phyloP scores from a whole-genome alignment of 2,113 vertebrate species.

The Myiozetetes cayanensis region DNA sequence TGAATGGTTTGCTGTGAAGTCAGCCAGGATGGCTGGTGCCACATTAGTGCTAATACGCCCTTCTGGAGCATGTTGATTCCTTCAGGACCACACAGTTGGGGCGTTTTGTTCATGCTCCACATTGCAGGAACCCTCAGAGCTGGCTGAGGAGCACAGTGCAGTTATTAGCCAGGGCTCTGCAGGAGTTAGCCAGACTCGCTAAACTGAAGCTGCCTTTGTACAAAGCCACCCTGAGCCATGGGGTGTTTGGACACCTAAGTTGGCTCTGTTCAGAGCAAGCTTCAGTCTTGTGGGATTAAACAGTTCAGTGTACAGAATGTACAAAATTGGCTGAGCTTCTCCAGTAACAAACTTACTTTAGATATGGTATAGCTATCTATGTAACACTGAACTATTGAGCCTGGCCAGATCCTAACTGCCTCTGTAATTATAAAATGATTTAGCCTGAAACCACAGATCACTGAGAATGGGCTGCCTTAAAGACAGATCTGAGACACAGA shows the following conservation, averaged over 20 bases:
- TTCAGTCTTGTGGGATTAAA: background rate
- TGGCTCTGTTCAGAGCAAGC: background rate
- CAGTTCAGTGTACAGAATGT: background rate
- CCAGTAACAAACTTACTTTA: background rate
- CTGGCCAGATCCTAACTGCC: background rate
- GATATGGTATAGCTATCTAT: background rate
- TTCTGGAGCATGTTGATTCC: background rate
- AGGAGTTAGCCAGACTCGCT: background rate
- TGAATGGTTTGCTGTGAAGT: conserved; percentile 27
- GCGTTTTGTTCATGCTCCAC: background rate
- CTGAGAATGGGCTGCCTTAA: background rate
- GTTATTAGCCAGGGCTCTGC: background rate
- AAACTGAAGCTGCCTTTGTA: background rate
- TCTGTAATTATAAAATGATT: background rate
- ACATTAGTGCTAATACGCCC: background rate
- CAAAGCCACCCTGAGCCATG: background rate
- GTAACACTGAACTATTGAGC: background rate
- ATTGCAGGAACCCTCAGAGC: background rate
- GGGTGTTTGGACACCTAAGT: background rate
- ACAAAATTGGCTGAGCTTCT: background rate
- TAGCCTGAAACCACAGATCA: background rate
- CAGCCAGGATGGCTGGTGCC: conserved; percentile 26
- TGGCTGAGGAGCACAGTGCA: background rate
- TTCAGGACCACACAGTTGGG: conserved; percentile 19
- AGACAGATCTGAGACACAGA: background rate